Evolutionary conservation across 2,113 vertebrate species (phyloP).

Genomic region (Prolemur simus): DNA sequence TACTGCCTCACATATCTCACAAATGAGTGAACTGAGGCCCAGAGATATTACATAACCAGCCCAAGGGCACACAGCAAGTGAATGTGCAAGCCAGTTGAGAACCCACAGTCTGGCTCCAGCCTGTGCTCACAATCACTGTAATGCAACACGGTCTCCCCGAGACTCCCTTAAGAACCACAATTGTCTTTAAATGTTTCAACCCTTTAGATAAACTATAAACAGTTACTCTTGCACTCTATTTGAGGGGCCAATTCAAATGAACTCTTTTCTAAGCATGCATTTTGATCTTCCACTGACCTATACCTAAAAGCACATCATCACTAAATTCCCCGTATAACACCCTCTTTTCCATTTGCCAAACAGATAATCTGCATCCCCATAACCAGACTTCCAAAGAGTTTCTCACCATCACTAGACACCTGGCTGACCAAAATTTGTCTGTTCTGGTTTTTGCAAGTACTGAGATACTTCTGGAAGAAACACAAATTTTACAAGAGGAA

Average conservation of each 20-base stretch:
- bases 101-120: accelerated
- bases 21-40: neutral
- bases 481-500: neutral
- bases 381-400: neutral
- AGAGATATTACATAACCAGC: neutral
- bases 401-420: neutral
- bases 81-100: neutral
- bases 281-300: neutral
- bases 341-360: neutral
- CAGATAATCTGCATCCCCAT: neutral
- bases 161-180: neutral
- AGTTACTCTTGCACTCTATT: neutral
- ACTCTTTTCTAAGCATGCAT: neutral
- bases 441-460: neutral
- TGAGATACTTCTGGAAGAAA: neutral
- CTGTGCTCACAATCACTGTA: neutral
- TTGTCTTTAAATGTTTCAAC: neutral
- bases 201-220: neutral
- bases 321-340: neutral
- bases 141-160: neutral
- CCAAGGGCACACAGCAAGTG: too few species aligned
- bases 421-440: neutral
- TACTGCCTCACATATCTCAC: neutral
- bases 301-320: neutral
- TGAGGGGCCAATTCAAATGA: neutral